Evolutionary conservation across 2,797 vertebrate genomes (phyloP).

Genomic region (Neomorphus geoffroyi): DNA sequence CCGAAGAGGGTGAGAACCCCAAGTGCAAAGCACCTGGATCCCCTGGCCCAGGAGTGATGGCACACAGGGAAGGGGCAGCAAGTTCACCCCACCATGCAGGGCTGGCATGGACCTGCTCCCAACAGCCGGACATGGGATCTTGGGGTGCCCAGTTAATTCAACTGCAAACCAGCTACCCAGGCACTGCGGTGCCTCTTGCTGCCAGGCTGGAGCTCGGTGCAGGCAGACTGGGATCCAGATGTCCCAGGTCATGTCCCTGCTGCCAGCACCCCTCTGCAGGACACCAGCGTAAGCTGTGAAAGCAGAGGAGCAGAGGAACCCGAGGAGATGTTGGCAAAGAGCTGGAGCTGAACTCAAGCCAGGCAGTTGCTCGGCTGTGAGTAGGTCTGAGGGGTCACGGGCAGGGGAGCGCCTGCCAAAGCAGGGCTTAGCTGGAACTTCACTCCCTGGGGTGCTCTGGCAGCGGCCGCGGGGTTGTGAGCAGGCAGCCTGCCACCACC

Average conservation of each 20-base stretch:
- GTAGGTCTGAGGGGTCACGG: not conserved
- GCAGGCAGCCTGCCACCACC: not conserved
- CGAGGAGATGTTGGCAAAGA: not conserved
- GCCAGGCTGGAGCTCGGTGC: not conserved
- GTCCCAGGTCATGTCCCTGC: not conserved
- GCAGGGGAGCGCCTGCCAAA: not conserved
- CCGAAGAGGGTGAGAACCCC: not conserved
- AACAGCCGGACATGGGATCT: not conserved
- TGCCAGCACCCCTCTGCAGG: not conserved
- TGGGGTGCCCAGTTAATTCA: too few relatives aligned
- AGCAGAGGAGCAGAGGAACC: not conserved
- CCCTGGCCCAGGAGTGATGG: rapidly evolving
- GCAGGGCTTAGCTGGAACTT: not conserved
- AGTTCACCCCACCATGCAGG: rapidly evolving
- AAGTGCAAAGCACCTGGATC: not conserved
- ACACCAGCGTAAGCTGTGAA: not conserved
- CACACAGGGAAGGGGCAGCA: not conserved
- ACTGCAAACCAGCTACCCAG: not conserved
- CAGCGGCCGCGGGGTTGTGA: not conserved
- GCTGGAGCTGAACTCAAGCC: not conserved
- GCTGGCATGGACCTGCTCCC: not conserved
- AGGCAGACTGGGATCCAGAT: not conserved
- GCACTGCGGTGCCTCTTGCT: not conserved
- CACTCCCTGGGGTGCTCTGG: not conserved
- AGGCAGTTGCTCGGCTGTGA: not conserved